Evolutionary conservation across 2,113 vertebrate species (phyloP).

Genomic region (Myxocyprinus asiaticus): DNA sequence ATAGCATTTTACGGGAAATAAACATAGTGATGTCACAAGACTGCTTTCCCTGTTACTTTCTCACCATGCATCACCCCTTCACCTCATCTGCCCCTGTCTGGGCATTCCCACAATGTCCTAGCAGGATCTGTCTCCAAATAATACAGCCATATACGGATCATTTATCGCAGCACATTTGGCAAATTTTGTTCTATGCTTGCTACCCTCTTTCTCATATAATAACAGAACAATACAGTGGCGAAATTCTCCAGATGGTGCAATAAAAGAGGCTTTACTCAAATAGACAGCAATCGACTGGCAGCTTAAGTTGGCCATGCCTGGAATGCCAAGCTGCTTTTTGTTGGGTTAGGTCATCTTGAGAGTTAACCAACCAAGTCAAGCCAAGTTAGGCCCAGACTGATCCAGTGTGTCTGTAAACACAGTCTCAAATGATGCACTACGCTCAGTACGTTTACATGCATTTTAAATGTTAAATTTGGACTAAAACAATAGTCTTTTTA

Average conservation of each 20-base stretch:
- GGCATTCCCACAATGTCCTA: constrained; percentile 8
- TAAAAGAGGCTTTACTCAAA: constrained; percentile 57
- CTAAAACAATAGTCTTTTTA: no score
- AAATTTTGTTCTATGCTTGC: background rate
- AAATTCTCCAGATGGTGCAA: constrained; percentile 46
- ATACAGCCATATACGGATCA: background rate
- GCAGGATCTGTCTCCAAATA: constrained; percentile 6
- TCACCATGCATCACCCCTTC: background rate
- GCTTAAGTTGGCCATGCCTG: constrained; percentile 30
- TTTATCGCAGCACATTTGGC: background rate
- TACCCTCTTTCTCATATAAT: background rate
- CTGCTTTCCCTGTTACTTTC: no score
- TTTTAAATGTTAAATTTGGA: no score
- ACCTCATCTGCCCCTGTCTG: background rate
- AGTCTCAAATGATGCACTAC: no score
- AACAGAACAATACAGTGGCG: constrained; percentile 50
- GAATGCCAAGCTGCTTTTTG: constrained; percentile 46
- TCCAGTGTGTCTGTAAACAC: no score
- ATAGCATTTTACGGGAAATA: constrained; percentile 21
- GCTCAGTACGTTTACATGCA: no score
- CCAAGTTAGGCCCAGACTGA: no score
- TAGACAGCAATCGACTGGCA: constrained; percentile 33
- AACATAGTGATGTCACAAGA: background rate
- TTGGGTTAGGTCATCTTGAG: constrained; percentile 40
- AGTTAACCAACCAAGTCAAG: constrained; percentile 3